Percentiles rank a stretch among this genome's conserved stretches.
Conservation (phyloP, 2,797 vertebrate species). For the Rhincodon typus region DNA sequence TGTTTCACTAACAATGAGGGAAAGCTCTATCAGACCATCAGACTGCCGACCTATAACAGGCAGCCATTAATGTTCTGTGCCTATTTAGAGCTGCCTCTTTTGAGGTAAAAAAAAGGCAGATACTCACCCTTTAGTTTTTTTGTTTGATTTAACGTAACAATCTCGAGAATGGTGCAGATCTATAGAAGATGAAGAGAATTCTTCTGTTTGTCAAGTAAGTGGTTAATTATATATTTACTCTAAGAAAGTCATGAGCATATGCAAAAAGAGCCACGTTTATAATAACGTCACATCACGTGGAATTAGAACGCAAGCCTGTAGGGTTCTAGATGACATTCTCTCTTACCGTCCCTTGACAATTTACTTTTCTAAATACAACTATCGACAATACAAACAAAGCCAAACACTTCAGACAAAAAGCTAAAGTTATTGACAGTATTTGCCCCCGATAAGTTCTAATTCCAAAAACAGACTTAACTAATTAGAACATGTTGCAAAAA, state of each 20-base stretch:
- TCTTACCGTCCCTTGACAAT: too few relatives aligned
- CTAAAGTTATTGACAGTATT: neutral
- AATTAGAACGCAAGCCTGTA: too few relatives aligned
- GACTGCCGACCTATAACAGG: neutral
- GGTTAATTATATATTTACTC: too few relatives aligned
- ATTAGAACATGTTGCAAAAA: neutral
- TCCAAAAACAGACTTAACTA: neutral
- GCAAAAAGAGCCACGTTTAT: too few relatives aligned
- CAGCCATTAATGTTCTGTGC: neutral
- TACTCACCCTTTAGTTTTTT: neutral
- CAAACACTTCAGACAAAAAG: neutral
- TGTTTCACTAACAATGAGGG: neutral
- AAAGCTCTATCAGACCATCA: neutral
- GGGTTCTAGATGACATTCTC: too few relatives aligned
- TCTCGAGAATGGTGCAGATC: neutral
- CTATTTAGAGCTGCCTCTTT: neutral
- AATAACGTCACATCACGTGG: too few relatives aligned
- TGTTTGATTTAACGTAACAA: neutral
- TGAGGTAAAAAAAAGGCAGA: neutral
- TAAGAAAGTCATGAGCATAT: too few relatives aligned
- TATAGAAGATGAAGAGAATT: neutral
- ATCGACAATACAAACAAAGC: too few relatives aligned
- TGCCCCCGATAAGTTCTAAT: neutral
- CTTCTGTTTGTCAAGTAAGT: neutral
- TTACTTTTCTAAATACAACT: too few relatives aligned